Conservation (phyloP, 2,113 vertebrate species). For the Aphyosemion australe region DNA sequence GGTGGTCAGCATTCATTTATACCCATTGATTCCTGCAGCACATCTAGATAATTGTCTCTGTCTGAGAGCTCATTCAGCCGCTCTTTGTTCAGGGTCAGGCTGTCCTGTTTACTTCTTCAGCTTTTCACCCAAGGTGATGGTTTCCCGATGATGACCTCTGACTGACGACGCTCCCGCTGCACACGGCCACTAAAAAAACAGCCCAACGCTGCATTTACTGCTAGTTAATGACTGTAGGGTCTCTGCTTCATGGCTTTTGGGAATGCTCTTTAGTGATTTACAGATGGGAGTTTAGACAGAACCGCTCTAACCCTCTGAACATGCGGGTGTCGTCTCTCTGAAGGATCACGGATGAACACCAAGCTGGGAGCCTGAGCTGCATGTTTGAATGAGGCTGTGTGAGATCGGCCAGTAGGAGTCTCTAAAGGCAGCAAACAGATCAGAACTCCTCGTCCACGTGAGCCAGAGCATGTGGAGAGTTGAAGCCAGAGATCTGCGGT, state of each 20-base stretch:
- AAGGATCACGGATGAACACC: no score
- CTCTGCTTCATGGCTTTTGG: no score
- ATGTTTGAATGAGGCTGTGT: neutral
- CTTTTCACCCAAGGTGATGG: slow-evolving; percentile 9
- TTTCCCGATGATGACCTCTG: slow-evolving; percentile 32
- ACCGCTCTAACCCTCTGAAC: no score
- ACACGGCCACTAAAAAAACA: slow-evolving; percentile 8
- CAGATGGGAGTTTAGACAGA: no score
- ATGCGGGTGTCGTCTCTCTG: neutral
- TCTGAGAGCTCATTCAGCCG: slow-evolving; percentile 38
- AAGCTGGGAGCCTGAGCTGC: neutral
- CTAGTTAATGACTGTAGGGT: neutral
- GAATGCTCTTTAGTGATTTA: no score
- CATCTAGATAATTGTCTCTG: slow-evolving; percentile 25
- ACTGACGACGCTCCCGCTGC: slow-evolving; percentile 7
- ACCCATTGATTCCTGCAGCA: slow-evolving; percentile 42
- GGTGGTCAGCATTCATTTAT: slow-evolving; percentile 28
- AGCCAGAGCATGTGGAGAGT: neutral
- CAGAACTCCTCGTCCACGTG: slow-evolving; percentile 2
- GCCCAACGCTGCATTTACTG: neutral
- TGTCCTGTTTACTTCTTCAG: slow-evolving; percentile 23
- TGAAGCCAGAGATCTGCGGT: slow-evolving; percentile 9
- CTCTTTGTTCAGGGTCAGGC: slow-evolving; percentile 32
- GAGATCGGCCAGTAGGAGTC: slow-evolving; percentile 4
- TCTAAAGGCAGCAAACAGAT: neutral